Base-by-base conservation (phyloP, 1,140 invertebrate genomes). In the Drosophila chauvacae region DNA sequence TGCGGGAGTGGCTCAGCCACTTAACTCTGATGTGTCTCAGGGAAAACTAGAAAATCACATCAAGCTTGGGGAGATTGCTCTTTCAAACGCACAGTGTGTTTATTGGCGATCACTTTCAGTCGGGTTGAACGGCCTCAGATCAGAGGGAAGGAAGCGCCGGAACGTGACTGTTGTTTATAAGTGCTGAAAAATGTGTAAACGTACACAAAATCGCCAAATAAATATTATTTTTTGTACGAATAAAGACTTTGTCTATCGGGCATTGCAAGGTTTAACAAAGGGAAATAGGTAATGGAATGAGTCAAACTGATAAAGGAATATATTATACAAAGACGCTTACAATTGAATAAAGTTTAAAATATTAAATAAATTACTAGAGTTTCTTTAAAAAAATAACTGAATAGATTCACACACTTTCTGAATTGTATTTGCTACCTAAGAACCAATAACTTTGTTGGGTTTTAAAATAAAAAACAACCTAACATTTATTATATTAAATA, bases 111-210 rank as follows among this genome's bases (percentile, higher is more conserved):
- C 62, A 50, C 47, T 61, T 47, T 39, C 26, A 16, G 44, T 13
- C 10, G 13, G 80, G 83, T 83, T 86, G 59, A 88, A 72, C 26
- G 80, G 63, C 55, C 72, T 50, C 45, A 41, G 35, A 35, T 4
- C 37, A 26, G 18, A 47, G 48, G 45, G 42, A 69, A 57, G 56
- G 48, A 56, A 74, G 37, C 55, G 4, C 7, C 35, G 14, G 50
- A 61, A 77, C 63, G 63, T 77, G 74, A 77, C 63, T 77, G 37
- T 77, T 77, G 74, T 69, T 60, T 77, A 77, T 35, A 77, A 68
- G 56, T 59, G 23, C 39, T 65, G 60, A n/a, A 18, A 66, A 66
- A 10, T 55, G 18, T 33, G 35, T 51, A 57, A 44, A 76, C 30
- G 41, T 75, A 76, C 39, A 39, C 45, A 39, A 66, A 76, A 60